Percentiles rank a stretch among this genome's conserved stretches.
Evolutionary conservation across 2,113 vertebrate species (phyloP).

Genomic region (Laterallus jamaicensis): DNA sequence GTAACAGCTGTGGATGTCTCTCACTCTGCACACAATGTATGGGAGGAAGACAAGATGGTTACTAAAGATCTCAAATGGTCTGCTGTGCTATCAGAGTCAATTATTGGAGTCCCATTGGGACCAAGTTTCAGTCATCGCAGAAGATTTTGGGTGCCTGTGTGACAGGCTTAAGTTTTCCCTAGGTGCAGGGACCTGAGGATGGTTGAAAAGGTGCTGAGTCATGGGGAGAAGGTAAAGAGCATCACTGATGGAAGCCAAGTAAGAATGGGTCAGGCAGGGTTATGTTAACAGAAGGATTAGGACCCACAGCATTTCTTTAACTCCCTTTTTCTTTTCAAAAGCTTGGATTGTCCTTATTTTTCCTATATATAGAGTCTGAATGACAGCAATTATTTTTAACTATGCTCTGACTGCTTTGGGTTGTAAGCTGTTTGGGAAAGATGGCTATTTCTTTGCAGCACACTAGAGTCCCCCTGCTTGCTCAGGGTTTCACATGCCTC

Average conservation of each 20-base stretch:
- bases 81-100: background rate
- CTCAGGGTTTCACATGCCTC: background rate
- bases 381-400: background rate
- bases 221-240: background rate
- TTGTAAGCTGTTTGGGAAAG: background rate
- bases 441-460: background rate
- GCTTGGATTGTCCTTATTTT: background rate
- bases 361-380: background rate
- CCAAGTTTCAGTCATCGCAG: background rate
- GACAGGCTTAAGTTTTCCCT: background rate
- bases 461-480: background rate
- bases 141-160: background rate
- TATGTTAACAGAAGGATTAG: background rate
- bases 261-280: background rate
- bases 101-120: background rate
- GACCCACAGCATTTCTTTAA: background rate
- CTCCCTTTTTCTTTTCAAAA: background rate
- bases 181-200: background rate
- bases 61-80: background rate
- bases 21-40: background rate
- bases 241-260: background rate
- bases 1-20: background rate
- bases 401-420: background rate
- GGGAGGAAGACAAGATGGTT: background rate
- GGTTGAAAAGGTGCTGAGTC: background rate